phyloP scores from a whole-genome alignment of 2,888 invertebrate species.

The Micropterix aruncella region DNA sequence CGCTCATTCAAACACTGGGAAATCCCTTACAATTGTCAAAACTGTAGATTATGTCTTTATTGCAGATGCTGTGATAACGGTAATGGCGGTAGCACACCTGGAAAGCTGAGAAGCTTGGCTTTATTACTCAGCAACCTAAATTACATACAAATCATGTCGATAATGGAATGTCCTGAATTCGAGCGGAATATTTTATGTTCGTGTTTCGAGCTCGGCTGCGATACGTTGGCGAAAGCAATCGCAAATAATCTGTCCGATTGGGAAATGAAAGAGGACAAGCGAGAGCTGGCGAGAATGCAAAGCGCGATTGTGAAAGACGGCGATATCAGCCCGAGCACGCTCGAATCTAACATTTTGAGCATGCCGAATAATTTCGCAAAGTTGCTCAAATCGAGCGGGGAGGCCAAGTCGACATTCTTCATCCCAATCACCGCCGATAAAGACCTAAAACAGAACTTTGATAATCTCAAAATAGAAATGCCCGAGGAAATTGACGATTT shows the following conservation, averaged over 20 bases:
- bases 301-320: conserved; percentile 19
- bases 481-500: conserved; percentile 26
- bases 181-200: conserved; percentile 34
- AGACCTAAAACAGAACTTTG: conserved; percentile 23
- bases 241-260: conserved; percentile 21
- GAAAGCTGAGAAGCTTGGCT: conserved; percentile 25
- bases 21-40: neutral
- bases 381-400: conserved; percentile 29
- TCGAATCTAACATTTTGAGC: conserved; percentile 31
- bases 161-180: conserved; percentile 33
- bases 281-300: conserved; percentile 21
- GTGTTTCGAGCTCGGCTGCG: conserved; percentile 34
- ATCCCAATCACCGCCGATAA: conserved; percentile 28
- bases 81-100: conserved; percentile 18
- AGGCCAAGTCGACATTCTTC: conserved; percentile 33
- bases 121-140: conserved; percentile 22
- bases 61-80: conserved; percentile 28
- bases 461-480: conserved; percentile 24
- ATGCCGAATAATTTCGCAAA: conserved; percentile 29
- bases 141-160: conserved; percentile 26
- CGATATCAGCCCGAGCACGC: conserved; percentile 26
- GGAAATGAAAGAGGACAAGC: conserved; percentile 27
- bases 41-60: conserved; percentile 6
- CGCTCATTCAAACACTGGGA: too few species aligned
- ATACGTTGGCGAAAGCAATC: conserved; percentile 30